Evolutionary conservation across 2,888 invertebrate genomes (phyloP), one percentile per base, ranked within the genome.

Genomic region (Fragum fragum): DNA sequence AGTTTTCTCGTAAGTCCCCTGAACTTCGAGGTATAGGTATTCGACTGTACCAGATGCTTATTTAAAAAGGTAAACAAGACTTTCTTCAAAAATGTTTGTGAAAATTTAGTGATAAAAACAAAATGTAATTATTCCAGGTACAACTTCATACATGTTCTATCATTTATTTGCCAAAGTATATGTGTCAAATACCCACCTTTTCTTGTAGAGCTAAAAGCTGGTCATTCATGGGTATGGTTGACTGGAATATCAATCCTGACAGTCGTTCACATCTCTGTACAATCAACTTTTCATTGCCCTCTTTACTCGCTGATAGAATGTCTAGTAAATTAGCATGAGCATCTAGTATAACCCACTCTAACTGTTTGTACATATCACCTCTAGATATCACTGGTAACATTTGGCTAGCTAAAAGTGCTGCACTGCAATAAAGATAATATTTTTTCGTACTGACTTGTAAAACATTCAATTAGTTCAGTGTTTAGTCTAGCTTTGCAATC

Each of bases 281-380:
- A 28, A 93, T 92, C n/a, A 92, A 85, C 59, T 84, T 83, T 79
- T 90, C 89, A 69, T 91, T 88, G 3, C 87, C 91, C 5, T 82
- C 84, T 42, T 88, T 82, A 23, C 81, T 85, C 21, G 86, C 82
- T 6, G 89, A 74, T 59, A 93, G 83, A 26, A 90, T 75, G 52
- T 93, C 91, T 3, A 94, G 88, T 18, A 94, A 89, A 26, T 85
- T 76, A 9, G 92, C 86, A 81, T 94, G 94, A 16, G 93, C 92
- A 59, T 94, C 94, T 29, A 94, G 86, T 72, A 94, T 82, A 6
- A 94, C 92, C 93, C 93, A 93, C 85, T 93, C 93, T 36, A 93
- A 80, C 79, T 93, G 93, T 81, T 92, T 89, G 84, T 93, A 94
- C 70, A 90, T 89, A 80, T 94, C 93, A 16, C 93, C 94, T n/a